These are phyloP conservation scores for Trialeurodes vaporariorum DNA, from an alignment of 1,140 invertebrate species.

Conservation along the genomic window DNA sequence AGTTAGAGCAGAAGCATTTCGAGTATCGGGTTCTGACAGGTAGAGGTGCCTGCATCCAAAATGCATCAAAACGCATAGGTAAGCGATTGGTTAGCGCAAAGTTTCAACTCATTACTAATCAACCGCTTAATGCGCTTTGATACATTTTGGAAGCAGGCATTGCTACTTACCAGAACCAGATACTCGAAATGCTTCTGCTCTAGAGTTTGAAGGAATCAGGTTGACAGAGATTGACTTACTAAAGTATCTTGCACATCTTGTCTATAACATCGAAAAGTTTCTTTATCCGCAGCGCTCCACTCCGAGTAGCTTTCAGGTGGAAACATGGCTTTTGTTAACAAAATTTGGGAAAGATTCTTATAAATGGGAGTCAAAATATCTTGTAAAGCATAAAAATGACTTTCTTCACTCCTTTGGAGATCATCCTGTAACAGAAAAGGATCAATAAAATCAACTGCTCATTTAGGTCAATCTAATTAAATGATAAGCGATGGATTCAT, in stretches of 20 bases:
- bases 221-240: constrained; percentile 36
- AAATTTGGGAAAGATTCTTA: constrained; percentile 45
- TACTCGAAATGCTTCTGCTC: neutral
- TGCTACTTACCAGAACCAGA: neutral
- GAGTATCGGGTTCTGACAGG: no score
- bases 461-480: no score
- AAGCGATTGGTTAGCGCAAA: no score
- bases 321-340: constrained; percentile 45
- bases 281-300: constrained; percentile 59
- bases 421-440: neutral
- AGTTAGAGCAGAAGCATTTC: no score
- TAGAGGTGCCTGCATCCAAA: no score
- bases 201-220: neutral
- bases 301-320: constrained; percentile 38
- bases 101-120: no score
- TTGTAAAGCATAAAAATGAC: neutral
- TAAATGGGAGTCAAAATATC: constrained; percentile 41
- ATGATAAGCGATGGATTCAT: no score
- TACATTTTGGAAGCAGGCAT: neutral
- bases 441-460: no score
- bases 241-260: constrained; percentile 83
- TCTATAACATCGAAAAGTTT: constrained; percentile 75
- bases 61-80: no score
- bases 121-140: no score
- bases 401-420: neutral